Conservation (phyloP, 2,113 vertebrate genomes). For the Lucifuga dentata region DNA sequence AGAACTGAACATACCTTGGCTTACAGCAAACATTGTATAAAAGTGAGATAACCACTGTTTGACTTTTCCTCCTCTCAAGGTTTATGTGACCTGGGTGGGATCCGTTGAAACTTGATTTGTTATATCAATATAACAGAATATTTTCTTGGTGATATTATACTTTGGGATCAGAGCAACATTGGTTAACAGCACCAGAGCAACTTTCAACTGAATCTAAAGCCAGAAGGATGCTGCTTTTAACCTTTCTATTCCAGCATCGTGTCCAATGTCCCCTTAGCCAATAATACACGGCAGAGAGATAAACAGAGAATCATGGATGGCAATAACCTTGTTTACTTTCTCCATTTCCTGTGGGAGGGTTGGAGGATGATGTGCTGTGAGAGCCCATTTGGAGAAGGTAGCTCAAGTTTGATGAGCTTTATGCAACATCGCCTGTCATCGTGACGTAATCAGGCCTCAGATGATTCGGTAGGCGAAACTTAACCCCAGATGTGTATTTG, state of each 20-base stretch:
- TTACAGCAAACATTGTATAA: constrained; percentile 37
- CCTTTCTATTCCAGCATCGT: not conserved
- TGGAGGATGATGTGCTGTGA: constrained; percentile 32
- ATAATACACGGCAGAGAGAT: constrained; percentile 6
- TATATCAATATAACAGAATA: constrained; percentile 50
- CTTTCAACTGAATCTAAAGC: constrained; percentile 33
- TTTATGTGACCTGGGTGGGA: constrained; percentile 53
- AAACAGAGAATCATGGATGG: constrained; percentile 19
- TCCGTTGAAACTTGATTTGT: constrained; percentile 54
- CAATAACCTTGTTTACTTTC: constrained; percentile 52
- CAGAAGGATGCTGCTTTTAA: not conserved
- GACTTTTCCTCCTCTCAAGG: constrained; percentile 46
- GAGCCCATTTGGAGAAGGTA: constrained; percentile 14
- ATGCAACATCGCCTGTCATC: constrained; percentile 29
- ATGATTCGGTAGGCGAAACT: constrained; percentile 9
- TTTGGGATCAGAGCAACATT: constrained; percentile 17
- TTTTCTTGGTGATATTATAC: constrained; percentile 55
- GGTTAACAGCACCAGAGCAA: constrained; percentile 17
- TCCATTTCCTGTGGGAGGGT: constrained; percentile 27
- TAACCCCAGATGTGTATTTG: constrained; percentile 52
- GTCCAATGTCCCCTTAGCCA: constrained; percentile 5
- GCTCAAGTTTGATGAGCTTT: constrained; percentile 48
- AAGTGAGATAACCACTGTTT: constrained; percentile 63
- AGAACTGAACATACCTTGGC: constrained; percentile 59
- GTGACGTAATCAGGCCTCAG: constrained; percentile 36